Conservation (phyloP, 2,888 invertebrate species). For the Aradus depressus region DNA sequence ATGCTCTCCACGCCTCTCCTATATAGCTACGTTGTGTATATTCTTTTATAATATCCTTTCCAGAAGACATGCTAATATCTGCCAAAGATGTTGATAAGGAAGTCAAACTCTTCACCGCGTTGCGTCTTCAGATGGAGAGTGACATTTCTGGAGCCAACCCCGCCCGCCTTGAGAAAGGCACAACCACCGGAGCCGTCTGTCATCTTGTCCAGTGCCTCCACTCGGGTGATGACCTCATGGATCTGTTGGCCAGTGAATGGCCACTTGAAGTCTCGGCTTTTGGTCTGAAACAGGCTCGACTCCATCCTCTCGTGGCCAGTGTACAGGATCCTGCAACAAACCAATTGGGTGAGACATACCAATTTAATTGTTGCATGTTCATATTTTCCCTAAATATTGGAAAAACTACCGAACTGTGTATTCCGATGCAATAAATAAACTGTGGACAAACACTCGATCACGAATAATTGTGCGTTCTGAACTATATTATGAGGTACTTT, state of each 20-base stretch:
- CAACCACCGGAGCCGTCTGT: slow-evolving; percentile 40
- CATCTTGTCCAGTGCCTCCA: slow-evolving; percentile 38
- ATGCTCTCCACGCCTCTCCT: no score
- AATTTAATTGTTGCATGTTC: no score
- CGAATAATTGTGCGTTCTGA: no score
- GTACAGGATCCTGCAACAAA: slow-evolving; percentile 3
- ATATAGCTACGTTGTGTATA: no score
- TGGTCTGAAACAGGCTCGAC: neutral
- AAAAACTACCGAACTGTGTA: no score
- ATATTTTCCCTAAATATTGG: no score
- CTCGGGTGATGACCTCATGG: slow-evolving; percentile 29
- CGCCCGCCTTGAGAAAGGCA: slow-evolving; percentile 37
- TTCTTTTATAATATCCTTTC: no score
- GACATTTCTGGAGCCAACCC: slow-evolving; percentile 36
- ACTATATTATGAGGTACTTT: no score
- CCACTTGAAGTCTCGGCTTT: neutral
- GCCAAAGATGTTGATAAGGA: slow-evolving; percentile 39
- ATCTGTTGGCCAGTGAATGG: neutral
- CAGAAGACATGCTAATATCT: no score
- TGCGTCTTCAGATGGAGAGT: slow-evolving; percentile 40
- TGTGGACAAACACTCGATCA: no score
- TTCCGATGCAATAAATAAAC: no score
- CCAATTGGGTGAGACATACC: no score
- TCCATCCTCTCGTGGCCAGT: neutral
- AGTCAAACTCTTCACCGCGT: slow-evolving; percentile 39